Evolutionary conservation across 2,113 vertebrate genomes (phyloP).

Genomic region (Phasianus colchicus): DNA sequence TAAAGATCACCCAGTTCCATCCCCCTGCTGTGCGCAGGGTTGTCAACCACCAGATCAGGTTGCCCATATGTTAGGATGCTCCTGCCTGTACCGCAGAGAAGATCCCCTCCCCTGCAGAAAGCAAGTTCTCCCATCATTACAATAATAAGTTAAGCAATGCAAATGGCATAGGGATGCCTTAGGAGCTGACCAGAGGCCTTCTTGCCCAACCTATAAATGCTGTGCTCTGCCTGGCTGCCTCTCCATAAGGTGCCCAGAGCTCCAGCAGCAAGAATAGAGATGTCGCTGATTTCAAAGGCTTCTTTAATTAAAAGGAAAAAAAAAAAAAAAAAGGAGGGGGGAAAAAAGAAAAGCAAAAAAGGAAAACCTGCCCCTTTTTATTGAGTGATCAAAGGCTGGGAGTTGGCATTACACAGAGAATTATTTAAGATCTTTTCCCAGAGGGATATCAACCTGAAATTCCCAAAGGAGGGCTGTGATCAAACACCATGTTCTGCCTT

Average conservation of each 20-base stretch:
- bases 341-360: background rate
- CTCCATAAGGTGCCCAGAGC: background rate
- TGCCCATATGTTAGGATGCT: rapidly evolving
- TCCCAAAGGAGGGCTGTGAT: constrained; percentile 37
- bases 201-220: background rate
- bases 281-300: constrained; percentile 37
- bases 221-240: background rate
- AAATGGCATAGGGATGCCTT: background rate
- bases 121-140: background rate
- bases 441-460: constrained; percentile 42
- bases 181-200: background rate
- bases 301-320: background rate
- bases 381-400: constrained; percentile 57
- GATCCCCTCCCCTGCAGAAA: background rate
- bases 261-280: background rate
- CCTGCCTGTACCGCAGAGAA: background rate
- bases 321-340: background rate
- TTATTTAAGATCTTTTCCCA: constrained; percentile 52
- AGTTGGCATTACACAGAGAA: constrained; percentile 57
- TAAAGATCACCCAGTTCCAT: background rate
- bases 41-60: background rate
- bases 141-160: no score
- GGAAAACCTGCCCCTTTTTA: constrained; percentile 13
- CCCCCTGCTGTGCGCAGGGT: no score
- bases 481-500: constrained; percentile 23